phyloP scores from a whole-genome alignment of 2,113 vertebrate genomes.

The Merops nubicus region DNA sequence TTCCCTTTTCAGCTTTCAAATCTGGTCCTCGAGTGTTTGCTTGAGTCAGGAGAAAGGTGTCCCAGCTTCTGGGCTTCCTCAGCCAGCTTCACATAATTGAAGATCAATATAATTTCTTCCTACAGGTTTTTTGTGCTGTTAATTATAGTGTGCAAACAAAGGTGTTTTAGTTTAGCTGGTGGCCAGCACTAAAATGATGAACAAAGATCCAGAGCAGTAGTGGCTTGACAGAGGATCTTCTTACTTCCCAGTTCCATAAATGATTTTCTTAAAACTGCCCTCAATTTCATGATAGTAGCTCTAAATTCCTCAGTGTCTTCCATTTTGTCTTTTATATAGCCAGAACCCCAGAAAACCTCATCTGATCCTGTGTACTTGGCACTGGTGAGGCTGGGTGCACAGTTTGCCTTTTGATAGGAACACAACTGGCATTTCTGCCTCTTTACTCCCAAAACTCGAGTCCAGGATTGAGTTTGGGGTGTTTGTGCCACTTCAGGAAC shows the following conservation, averaged over 20 bases:
- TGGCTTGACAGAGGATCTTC: neutral
- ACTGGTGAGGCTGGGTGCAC: too few relatives aligned
- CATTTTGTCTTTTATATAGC: neutral
- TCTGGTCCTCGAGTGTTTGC: neutral
- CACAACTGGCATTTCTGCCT: neutral
- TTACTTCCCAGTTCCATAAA: neutral
- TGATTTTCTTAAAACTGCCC: neutral
- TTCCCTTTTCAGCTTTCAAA: neutral
- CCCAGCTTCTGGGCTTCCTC: neutral
- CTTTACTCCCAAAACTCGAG: neutral
- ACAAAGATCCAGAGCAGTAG: neutral
- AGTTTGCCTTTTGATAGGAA: neutral
- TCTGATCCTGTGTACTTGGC: neutral
- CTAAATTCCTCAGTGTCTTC: neutral
- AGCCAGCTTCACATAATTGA: rapidly evolving
- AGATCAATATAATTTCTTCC: neutral
- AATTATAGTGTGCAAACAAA: neutral
- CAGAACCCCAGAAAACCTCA: neutral
- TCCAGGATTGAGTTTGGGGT: neutral
- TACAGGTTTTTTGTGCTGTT: neutral
- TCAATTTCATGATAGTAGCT: neutral
- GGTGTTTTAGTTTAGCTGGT: neutral
- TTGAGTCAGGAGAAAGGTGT: neutral
- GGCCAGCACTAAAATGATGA: neutral
- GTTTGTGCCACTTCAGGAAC: neutral